A percentile compares a stretch with the other conserved stretches of the same genome.
Conservation (phyloP, 92 coral and sea anemone genomes). For the Meandrina meandrites region DNA sequence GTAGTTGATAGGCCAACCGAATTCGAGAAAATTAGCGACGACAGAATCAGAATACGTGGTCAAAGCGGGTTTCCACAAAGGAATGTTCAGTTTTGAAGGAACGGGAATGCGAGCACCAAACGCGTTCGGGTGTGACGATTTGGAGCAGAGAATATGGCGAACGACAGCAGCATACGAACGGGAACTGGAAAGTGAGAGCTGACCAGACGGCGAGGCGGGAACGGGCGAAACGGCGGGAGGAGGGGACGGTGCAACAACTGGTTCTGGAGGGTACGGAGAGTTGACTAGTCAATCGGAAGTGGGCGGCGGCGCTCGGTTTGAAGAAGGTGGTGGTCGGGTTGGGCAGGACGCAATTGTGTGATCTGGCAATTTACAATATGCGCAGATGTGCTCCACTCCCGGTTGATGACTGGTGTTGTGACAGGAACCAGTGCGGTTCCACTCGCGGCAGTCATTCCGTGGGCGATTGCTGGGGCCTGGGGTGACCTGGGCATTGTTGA, state of each 20-base stretch:
- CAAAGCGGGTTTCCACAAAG: neutral
- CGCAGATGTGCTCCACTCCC: conserved; percentile 10
- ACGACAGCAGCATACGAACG: no score
- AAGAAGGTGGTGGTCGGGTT: neutral
- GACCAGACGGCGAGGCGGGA: neutral
- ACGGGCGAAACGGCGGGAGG: neutral
- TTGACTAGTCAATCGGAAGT: conserved; percentile 11
- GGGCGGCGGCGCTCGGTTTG: no score
- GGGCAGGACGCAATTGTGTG: neutral
- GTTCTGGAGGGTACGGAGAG: no score
- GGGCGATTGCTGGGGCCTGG: no score
- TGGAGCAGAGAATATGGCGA: neutral
- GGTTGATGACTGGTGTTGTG: neutral
- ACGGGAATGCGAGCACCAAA: neutral
- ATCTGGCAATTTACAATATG: neutral
- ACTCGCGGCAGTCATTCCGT: conserved; percentile 7
- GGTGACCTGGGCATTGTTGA: neutral
- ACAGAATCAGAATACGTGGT: no score
- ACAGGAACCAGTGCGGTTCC: conserved; percentile 16
- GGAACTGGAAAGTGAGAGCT: neutral
- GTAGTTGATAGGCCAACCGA: no score
- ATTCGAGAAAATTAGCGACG: no score
- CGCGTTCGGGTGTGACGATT: no score
- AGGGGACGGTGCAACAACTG: neutral
- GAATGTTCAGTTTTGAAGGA: conserved; percentile 10